phyloP scores from a whole-genome alignment of 2,797 vertebrate species.

The Myripristis murdjan region DNA sequence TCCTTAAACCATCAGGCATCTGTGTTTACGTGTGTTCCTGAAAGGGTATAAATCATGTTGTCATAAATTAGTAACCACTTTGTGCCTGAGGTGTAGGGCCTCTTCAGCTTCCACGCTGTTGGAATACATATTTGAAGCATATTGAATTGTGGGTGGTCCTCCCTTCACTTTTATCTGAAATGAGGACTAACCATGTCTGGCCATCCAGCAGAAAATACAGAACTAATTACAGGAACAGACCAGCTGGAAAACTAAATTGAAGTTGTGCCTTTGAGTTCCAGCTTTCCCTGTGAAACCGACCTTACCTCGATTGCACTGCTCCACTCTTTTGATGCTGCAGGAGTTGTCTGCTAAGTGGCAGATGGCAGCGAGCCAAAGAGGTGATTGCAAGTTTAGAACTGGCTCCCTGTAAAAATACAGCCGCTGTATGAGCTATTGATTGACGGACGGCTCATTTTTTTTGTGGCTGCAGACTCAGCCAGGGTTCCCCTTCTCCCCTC shows the following conservation, averaged over 20 bases:
- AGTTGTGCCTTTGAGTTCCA: conserved; percentile 26
- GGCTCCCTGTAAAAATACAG: conserved; percentile 68
- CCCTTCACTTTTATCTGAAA: conserved; percentile 2
- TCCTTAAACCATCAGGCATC: conserved; percentile 9
- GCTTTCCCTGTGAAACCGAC: conserved; percentile 37
- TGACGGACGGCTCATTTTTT: conserved; percentile 60
- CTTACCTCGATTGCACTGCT: conserved; percentile 46
- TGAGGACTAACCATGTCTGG: not conserved
- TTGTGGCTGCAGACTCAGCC: conserved; percentile 60
- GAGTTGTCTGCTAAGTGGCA: conserved; percentile 76
- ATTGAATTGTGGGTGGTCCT: conserved; percentile 7
- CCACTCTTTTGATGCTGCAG: conserved; percentile 55
- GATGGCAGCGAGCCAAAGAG: conserved; percentile 70
- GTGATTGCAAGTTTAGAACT: conserved; percentile 68
- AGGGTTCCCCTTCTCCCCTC: conserved; percentile 59
- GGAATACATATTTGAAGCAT: not conserved
- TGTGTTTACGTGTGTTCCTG: not conserved
- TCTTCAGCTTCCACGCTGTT: conserved; percentile 9
- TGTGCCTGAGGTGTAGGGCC: not conserved
- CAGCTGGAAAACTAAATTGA: conserved; percentile 32
- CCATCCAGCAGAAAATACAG: conserved; percentile 29
- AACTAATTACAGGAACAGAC: conserved; percentile 40
- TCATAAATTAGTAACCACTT: conserved; percentile 11
- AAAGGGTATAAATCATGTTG: conserved; percentile 20
- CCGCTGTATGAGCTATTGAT: conserved; percentile 73